A percentile compares a stretch with the other conserved stretches of the same genome.
Conservation (phyloP, 2,888 invertebrate genomes). For the Machimus rusticus region DNA sequence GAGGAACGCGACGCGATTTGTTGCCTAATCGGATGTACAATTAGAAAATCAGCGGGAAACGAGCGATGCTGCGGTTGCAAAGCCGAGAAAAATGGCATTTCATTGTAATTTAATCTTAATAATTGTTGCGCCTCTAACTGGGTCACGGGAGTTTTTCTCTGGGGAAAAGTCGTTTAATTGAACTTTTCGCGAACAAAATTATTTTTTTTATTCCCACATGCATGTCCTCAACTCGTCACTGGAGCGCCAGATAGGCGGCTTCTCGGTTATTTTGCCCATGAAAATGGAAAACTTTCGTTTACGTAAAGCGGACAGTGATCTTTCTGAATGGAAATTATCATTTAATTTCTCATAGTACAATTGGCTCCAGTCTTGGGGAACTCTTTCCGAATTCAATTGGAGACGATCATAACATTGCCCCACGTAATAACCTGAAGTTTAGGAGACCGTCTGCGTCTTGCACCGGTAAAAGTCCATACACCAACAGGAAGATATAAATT, state of each 20-base stretch:
- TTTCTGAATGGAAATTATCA: conserved; percentile 27
- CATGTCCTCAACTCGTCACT: not conserved
- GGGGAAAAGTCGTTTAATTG: not conserved
- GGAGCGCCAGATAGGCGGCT: not conserved
- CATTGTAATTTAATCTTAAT: conserved; percentile 13
- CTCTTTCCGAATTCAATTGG: conserved; percentile 8
- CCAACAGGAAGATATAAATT: conserved; percentile 18
- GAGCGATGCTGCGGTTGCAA: not conserved
- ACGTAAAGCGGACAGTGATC: not conserved
- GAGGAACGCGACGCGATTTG: not conserved
- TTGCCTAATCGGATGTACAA: not conserved
- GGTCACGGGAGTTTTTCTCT: conserved; percentile 23
- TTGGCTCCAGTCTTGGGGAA: not conserved
- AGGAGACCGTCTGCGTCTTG: not conserved
- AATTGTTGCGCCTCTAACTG: not conserved
- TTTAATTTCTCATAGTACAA: conserved; percentile 7
- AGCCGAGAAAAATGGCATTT: not conserved
- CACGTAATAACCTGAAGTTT: not conserved
- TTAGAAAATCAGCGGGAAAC: not conserved
- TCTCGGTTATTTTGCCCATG: not conserved
- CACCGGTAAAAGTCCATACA: not conserved
- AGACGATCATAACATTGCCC: conserved; percentile 6
- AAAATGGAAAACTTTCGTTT: conserved; percentile 26
- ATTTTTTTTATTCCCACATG: not conserved
- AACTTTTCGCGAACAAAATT: not conserved